phyloP scores from a whole-genome alignment of 2,888 invertebrate species.

The Cyrtodaria siliqua region DNA sequence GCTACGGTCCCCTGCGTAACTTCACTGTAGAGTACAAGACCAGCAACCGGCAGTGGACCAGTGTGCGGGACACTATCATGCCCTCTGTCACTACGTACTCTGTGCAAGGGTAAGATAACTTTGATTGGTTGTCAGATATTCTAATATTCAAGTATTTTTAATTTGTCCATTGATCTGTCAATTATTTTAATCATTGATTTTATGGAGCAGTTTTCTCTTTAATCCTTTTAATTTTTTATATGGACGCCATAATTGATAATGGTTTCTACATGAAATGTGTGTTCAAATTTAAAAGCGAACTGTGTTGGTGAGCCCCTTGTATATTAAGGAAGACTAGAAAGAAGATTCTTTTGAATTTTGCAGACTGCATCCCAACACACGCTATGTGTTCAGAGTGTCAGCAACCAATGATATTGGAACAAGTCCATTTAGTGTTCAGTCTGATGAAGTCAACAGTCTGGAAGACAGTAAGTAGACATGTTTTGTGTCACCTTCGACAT shows the following conservation, averaged over 20 bases:
- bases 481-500: neutral
- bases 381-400: slow-evolving; percentile 96
- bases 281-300: too few species aligned
- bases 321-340: too few species aligned
- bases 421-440: slow-evolving; percentile 92
- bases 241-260: too few species aligned
- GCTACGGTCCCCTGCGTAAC: slow-evolving; percentile 96
- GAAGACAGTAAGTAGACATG: slow-evolving; percentile 79
- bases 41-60: slow-evolving; percentile 91
- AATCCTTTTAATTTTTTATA: too few species aligned
- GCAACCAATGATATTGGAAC: slow-evolving; percentile 98
- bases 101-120: slow-evolving; percentile 89
- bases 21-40: slow-evolving; percentile 92
- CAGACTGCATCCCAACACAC: slow-evolving; percentile 93
- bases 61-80: slow-evolving; percentile 92
- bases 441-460: slow-evolving; percentile 77
- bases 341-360: too few species aligned
- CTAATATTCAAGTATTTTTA: too few species aligned
- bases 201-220: too few species aligned
- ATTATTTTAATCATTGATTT: too few species aligned
- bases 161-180: too few species aligned
- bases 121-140: too few species aligned
- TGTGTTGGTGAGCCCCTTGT: too few species aligned
- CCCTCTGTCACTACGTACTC: slow-evolving; percentile 95
- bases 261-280: too few species aligned